Evolutionary conservation across 2,113 vertebrate genomes (phyloP).

Genomic region (Guaruba guarouba): DNA sequence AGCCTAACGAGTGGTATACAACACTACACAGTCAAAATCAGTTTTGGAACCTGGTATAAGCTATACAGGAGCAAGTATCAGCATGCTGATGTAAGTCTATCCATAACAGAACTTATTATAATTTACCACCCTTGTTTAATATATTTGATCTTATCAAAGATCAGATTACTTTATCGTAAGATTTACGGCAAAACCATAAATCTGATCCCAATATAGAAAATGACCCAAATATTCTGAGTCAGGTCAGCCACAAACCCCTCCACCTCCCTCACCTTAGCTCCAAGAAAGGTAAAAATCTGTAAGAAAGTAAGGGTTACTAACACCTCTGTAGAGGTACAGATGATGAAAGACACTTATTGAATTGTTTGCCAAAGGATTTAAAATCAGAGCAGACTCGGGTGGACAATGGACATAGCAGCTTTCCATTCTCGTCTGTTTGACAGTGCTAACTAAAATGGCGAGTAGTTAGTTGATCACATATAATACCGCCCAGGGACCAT

Average conservation of each 20-base stretch:
- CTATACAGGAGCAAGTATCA: background rate
- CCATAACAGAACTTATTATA: background rate
- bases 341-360: background rate
- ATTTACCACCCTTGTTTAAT: background rate
- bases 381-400: background rate
- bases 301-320: background rate
- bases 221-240: background rate
- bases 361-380: background rate
- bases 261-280: background rate
- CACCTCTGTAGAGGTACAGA: background rate
- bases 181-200: background rate
- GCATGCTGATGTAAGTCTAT: background rate
- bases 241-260: background rate
- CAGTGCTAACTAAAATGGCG: background rate
- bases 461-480: background rate
- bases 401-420: background rate
- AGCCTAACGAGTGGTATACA: background rate
- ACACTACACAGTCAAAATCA: background rate
- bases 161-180: background rate
- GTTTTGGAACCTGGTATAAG: background rate
- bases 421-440: background rate
- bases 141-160: background rate
- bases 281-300: background rate
- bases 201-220: background rate
- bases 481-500: background rate